These are phyloP conservation scores for Dermatemys mawii DNA, from an alignment of 2,113 vertebrate species.

Conservation along the genomic window DNA sequence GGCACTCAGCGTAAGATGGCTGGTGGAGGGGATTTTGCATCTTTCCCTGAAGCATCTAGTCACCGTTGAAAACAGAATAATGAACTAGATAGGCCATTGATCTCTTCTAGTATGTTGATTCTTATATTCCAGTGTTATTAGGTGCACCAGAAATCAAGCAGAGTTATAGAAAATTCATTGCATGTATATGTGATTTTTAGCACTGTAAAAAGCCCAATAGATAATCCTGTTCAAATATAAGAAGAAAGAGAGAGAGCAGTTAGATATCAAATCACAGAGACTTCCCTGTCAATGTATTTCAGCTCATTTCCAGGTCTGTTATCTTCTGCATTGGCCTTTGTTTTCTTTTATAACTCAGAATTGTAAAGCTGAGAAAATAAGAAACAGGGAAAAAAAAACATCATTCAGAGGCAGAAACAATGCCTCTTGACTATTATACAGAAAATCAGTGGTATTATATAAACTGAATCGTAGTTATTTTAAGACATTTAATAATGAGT, in stretches of 20 bases:
- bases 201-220: background rate
- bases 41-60: background rate
- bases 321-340: background rate
- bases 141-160: background rate
- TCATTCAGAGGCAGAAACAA: background rate
- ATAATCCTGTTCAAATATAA: background rate
- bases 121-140: background rate
- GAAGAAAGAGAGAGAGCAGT: background rate
- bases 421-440: background rate
- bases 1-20: background rate
- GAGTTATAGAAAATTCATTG: background rate
- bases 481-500: slow-evolving; percentile 16
- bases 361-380: slow-evolving; percentile 10
- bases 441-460: background rate
- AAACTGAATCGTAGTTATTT: slow-evolving; percentile 27
- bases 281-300: background rate
- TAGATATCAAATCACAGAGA: background rate
- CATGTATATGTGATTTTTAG: fast-evolving
- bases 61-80: background rate
- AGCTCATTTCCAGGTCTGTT: slow-evolving; percentile 14
- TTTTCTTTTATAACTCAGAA: slow-evolving; percentile 2
- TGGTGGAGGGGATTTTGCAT: background rate
- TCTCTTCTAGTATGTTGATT: background rate
- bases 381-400: background rate
- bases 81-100: background rate